phyloP scores from a whole-genome alignment of 1,140 invertebrate genomes.

The Heterodera carotae region DNA sequence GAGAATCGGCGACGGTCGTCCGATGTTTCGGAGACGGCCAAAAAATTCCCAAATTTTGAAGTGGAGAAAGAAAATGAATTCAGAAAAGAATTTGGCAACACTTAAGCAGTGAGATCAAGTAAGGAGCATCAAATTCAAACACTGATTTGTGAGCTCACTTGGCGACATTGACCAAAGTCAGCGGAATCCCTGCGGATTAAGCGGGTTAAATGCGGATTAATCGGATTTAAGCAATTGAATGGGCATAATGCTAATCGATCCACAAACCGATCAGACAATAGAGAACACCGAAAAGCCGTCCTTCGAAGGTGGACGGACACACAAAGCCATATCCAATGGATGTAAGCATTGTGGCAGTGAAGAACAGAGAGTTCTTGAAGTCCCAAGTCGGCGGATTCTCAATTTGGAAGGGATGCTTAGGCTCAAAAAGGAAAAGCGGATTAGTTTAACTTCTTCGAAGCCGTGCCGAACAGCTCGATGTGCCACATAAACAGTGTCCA shows the following conservation, averaged over 20 bases:
- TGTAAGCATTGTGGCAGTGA: slow-evolving; percentile 64
- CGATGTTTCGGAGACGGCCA: slow-evolving; percentile 53
- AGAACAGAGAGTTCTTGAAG: slow-evolving; percentile 62
- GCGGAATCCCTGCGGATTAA: slow-evolving; percentile 62
- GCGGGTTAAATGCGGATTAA: no score
- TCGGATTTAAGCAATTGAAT: slow-evolving; percentile 22
- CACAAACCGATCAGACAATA: slow-evolving; percentile 62
- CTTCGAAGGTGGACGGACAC: slow-evolving; percentile 58
- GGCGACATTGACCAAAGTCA: slow-evolving; percentile 64
- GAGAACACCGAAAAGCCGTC: slow-evolving; percentile 60
- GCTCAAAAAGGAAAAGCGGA: slow-evolving; percentile 9
- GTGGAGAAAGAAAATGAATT: slow-evolving; percentile 45
- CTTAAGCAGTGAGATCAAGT: background rate
- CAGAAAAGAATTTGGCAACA: slow-evolving; percentile 59
- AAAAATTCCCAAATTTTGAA: slow-evolving; percentile 57
- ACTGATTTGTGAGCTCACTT: slow-evolving; percentile 37
- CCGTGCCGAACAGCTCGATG: slow-evolving; percentile 58
- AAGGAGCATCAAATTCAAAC: background rate
- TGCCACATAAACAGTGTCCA: slow-evolving; percentile 59
- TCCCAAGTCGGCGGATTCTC: slow-evolving; percentile 55
- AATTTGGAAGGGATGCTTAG: background rate
- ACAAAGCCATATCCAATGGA: slow-evolving; percentile 65
- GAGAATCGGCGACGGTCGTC: slow-evolving; percentile 6
- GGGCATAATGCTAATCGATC: background rate
- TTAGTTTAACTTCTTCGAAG: slow-evolving; percentile 55